A percentile compares a stretch with the other conserved stretches of the same genome.
Evolutionary conservation across 1,140 invertebrate species (phyloP).

Genomic region (Oryctes rhinoceros): DNA sequence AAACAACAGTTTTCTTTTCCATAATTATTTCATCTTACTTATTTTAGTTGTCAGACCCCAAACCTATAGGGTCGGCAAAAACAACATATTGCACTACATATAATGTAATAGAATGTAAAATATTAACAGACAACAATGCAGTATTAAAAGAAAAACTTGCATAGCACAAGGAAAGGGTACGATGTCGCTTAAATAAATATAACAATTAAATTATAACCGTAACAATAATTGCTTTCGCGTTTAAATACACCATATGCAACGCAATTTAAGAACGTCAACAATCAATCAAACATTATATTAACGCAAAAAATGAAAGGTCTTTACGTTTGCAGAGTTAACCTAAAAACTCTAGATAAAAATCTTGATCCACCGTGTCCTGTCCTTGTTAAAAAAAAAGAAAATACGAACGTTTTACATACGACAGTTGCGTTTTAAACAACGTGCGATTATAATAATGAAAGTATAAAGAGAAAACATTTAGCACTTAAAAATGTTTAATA

Average conservation of each 20-base stretch:
- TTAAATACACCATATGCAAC: neutral
- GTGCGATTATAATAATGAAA: slow-evolving; percentile 35
- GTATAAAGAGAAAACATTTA: slow-evolving; percentile 34
- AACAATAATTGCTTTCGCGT: neutral
- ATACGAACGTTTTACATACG: slow-evolving; percentile 23
- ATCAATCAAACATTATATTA: neutral
- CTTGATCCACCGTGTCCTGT: slow-evolving; percentile 10
- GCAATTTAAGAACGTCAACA: neutral
- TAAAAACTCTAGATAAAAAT: slow-evolving; percentile 23
- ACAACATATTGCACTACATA: slow-evolving; percentile 36
- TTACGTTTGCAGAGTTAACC: slow-evolving; percentile 17
- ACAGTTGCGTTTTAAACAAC: slow-evolving; percentile 34
- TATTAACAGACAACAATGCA: slow-evolving; percentile 30
- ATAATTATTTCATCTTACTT: slow-evolving; percentile 22
- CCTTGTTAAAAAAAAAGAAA: slow-evolving; percentile 24
- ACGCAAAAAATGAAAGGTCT: neutral
- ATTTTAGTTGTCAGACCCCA: slow-evolving; percentile 35
- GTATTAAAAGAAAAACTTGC: slow-evolving; percentile 14
- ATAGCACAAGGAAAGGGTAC: slow-evolving; percentile 16
- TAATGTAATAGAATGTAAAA: slow-evolving; percentile 37
- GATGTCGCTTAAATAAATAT: slow-evolving; percentile 18
- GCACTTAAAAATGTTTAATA: slow-evolving; percentile 29
- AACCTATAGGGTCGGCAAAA: slow-evolving; percentile 27
- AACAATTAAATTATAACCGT: slow-evolving; percentile 6
- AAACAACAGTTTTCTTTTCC: slow-evolving; percentile 27